phyloP scores from a whole-genome alignment of 2,888 invertebrate genomes.

The Pardosa pseudoannulata region DNA sequence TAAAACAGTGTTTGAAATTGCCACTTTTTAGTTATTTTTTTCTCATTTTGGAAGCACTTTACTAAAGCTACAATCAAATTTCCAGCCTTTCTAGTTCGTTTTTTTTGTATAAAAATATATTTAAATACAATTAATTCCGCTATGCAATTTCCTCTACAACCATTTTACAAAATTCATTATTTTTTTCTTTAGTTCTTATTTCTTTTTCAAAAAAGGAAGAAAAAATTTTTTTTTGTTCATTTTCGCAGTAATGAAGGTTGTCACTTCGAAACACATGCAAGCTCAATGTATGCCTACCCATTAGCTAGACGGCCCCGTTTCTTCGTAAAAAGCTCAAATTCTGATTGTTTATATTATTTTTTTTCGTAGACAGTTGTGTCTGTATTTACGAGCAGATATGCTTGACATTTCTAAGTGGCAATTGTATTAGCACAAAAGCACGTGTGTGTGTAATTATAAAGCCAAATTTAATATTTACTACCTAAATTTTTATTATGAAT shows the following conservation, averaged over 20 bases:
- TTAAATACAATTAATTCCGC: neutral
- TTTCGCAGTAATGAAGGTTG: neutral
- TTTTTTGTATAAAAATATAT: conserved; percentile 13
- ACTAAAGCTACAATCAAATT: neutral
- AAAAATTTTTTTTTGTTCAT: conserved; percentile 8
- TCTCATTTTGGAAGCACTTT: neutral
- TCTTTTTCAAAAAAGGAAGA: neutral
- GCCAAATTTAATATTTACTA: too few relatives aligned
- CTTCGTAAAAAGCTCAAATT: neutral
- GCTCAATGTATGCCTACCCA: conserved; percentile 1
- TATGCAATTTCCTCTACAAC: neutral
- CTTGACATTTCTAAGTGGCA: too few relatives aligned
- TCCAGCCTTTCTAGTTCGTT: neutral
- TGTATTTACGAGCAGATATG: neutral
- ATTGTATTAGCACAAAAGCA: too few relatives aligned
- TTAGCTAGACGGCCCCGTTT: neutral
- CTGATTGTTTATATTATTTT: neutral
- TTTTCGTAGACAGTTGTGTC: too few relatives aligned
- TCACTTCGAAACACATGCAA: neutral
- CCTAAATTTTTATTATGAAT: too few relatives aligned
- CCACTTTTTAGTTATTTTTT: neutral
- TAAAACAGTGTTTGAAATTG: too few relatives aligned
- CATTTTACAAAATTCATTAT: neutral
- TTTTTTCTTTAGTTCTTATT: too few relatives aligned
- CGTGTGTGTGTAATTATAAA: too few relatives aligned